Evolutionary conservation across 2,888 invertebrate species (phyloP), one percentile per base, ranked within the genome.

Genomic region (Conchocele bisecta): DNA sequence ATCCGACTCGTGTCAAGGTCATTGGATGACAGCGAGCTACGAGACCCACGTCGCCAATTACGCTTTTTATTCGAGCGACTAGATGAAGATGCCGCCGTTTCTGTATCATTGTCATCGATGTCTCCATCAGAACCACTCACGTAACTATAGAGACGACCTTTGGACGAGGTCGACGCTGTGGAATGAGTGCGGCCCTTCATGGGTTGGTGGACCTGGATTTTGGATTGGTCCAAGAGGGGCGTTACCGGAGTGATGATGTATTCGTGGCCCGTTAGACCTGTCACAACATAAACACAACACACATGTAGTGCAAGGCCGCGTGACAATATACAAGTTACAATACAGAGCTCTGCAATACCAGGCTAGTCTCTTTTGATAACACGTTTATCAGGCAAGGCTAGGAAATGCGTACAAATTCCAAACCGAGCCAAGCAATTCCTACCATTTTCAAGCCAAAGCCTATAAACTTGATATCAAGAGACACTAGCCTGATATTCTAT

Each of bases 61-160:
- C 81, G 71, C n/a, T 71, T 63, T 48, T 70, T 68, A 46, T 64
- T 70, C 37, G 70, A 70, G 59, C 70, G 70, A 33, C 81, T 70
- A 44, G 82, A 75, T 48, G 71, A 58, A 6, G 75, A 75, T 33
- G 74, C 66, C 31, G 20, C 33, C 11, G 31, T 35, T 51, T 51
- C 51, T 46, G 79, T 71, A 46, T 76, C 66, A 60, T 79, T 80
- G 6, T 82, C 82, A 22, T 87, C 88, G 17, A 82, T 81, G 44
- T 89, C 89, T 11, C 86, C 89, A 53, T 88, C 88, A 6, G 87
- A 87, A n/a, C 87, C 88, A 60, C 88, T 88, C 57, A 85, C 80
- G 65, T 88, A 88, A 73, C 63, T 66, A 67, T 76, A 76, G 33
- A 76, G 69, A 59, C 73, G 76, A 56, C 76, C 76, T 48, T 76